Conservation (phyloP, 2,888 invertebrate species). For the Ectropis crepuscularia region DNA sequence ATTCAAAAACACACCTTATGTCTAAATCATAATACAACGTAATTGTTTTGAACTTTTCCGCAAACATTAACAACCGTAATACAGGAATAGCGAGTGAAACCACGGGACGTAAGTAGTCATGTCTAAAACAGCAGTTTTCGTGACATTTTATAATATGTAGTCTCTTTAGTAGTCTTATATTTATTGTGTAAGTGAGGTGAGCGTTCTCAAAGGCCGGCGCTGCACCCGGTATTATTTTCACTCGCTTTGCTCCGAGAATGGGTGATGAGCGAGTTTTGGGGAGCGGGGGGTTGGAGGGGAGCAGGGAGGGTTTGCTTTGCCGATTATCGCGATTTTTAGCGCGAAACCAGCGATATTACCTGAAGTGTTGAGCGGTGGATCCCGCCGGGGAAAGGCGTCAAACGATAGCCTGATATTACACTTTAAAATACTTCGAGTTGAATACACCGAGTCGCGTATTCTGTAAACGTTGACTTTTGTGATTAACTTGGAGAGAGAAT, state of each 20-base stretch:
- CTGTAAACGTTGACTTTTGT: no score
- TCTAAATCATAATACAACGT: no score
- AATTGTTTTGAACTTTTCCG: no score
- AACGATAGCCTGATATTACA: slow-evolving; percentile 28
- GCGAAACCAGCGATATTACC: slow-evolving; percentile 49
- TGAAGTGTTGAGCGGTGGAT: slow-evolving; percentile 25
- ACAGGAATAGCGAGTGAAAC: no score
- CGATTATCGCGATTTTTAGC: slow-evolving; percentile 57
- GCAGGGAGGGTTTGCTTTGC: slow-evolving; percentile 48
- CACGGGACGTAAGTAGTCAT: neutral
- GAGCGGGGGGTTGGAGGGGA: slow-evolving; percentile 19
- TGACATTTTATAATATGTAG: neutral
- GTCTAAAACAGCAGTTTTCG: neutral
- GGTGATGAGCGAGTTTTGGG: slow-evolving; percentile 34
- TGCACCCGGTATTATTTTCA: slow-evolving; percentile 35
- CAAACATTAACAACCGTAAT: no score
- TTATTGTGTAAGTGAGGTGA: slow-evolving; percentile 1
- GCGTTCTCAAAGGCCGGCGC: slow-evolving; percentile 8
- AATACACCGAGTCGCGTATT: neutral
- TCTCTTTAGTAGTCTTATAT: neutral
- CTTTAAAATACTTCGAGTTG: slow-evolving; percentile 19
- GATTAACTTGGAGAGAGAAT: no score
- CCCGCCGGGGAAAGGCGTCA: slow-evolving; percentile 24
- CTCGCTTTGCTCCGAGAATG: slow-evolving; percentile 40
- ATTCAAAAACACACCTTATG: no score